phyloP scores from a whole-genome alignment of 2,888 invertebrate genomes.

The Caenorhabditis sulstoni region DNA sequence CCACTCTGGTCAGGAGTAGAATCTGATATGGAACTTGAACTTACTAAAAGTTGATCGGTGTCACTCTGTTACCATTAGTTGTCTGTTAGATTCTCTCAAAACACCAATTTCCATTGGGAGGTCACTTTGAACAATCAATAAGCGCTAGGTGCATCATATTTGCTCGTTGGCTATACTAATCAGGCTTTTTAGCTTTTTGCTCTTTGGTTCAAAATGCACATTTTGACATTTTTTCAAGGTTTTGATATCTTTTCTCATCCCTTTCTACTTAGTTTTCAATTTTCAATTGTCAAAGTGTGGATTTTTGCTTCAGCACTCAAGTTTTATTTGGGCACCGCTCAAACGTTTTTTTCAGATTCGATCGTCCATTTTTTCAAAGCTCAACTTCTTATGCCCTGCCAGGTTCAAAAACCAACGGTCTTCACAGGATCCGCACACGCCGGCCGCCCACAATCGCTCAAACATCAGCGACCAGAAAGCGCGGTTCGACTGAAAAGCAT shows the following conservation, averaged over 20 bases:
- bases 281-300: slow-evolving; percentile 44
- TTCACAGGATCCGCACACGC: slow-evolving; percentile 49
- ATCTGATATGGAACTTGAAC: background rate
- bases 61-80: slow-evolving; percentile 16
- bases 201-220: slow-evolving; percentile 53
- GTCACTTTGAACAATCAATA: slow-evolving; percentile 2
- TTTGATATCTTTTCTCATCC: slow-evolving; percentile 15
- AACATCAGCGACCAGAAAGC: slow-evolving; percentile 78
- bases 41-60: slow-evolving; percentile 3
- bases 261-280: too few relatives aligned
- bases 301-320: slow-evolving; percentile 45
- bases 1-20: background rate
- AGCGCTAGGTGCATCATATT: slow-evolving; percentile 27
- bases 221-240: slow-evolving; percentile 35
- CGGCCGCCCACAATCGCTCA: slow-evolving; percentile 52
- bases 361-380: slow-evolving; percentile 55
- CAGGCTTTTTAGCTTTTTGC: slow-evolving; percentile 51
- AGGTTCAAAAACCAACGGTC: slow-evolving; percentile 53
- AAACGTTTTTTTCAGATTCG: slow-evolving; percentile 54
- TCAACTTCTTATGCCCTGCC: slow-evolving; percentile 58
- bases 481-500: slow-evolving; percentile 62
- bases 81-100: slow-evolving; percentile 13
- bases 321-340: background rate
- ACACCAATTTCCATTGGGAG: background rate
- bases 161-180: slow-evolving; percentile 58